Conservation (phyloP, 2,797 vertebrate species). For the Bryconaethiops microstoma region DNA sequence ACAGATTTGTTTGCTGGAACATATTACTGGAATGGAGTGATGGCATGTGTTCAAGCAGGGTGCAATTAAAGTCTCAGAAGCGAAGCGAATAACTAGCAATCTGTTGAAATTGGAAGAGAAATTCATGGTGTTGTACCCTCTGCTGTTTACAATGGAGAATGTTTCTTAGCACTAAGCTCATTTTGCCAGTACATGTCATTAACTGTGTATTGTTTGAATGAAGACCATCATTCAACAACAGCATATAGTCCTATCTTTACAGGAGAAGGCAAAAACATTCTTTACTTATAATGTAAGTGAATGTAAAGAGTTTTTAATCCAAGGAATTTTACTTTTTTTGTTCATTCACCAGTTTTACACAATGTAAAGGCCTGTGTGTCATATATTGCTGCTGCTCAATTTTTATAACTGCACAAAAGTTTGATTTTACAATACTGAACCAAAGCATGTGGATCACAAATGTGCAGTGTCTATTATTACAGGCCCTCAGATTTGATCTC, state of each 20-base stretch:
- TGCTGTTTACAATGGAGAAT: neutral
- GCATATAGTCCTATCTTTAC: too few relatives aligned
- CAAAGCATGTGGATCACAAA: neutral
- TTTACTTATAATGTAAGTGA: too few relatives aligned
- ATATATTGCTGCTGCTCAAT: neutral
- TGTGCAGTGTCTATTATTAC: neutral
- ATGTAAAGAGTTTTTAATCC: too few relatives aligned
- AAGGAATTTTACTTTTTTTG: too few relatives aligned
- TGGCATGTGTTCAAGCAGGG: conserved; percentile 8
- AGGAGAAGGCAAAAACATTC: too few relatives aligned
- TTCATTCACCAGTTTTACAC: too few relatives aligned
- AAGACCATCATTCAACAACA: too few relatives aligned
- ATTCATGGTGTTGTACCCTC: neutral
- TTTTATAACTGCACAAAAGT: neutral
- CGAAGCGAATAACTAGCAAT: neutral
- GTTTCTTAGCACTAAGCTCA: too few relatives aligned
- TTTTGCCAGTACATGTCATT: too few relatives aligned
- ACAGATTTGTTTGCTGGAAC: conserved; percentile 16
- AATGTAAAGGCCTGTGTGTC: too few relatives aligned
- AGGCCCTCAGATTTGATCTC: neutral
- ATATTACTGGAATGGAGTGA: neutral
- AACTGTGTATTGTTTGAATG: too few relatives aligned
- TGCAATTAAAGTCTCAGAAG: conserved; percentile 8
- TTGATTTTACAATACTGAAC: neutral
- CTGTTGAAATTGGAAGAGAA: neutral